Percentiles rank a stretch among this genome's conserved stretches.
Conservation (phyloP, 2,113 vertebrate species). For the Rhynchomys soricoides region DNA sequence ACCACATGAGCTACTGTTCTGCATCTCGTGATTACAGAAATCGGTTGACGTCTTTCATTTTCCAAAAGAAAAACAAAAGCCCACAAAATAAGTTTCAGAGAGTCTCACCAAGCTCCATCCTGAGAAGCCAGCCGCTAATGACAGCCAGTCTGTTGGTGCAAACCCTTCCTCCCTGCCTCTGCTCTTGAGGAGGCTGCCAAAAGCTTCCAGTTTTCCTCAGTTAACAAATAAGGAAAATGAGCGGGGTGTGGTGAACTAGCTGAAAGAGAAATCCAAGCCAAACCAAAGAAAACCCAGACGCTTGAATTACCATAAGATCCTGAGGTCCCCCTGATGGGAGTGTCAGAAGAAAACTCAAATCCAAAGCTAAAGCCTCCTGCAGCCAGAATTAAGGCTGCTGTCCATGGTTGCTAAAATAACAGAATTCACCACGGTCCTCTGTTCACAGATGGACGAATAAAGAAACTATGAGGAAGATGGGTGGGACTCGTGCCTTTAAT, state of each 20-base stretch:
- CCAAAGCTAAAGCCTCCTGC: neutral
- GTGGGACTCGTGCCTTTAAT: neutral
- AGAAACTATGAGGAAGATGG: neutral
- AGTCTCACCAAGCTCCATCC: neutral
- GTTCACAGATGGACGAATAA: neutral
- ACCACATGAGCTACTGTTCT: accelerated
- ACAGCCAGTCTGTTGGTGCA: accelerated
- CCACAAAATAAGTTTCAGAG: neutral
- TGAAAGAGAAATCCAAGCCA: neutral
- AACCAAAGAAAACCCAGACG: neutral
- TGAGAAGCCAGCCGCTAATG: accelerated
- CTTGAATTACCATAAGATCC: neutral
- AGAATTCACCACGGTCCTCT: neutral
- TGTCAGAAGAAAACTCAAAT: neutral
- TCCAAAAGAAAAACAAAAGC: neutral
- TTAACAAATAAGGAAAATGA: neutral
- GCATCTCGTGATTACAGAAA: neutral
- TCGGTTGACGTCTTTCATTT: neutral
- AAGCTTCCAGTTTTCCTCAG: neutral
- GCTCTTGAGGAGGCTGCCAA: no score
- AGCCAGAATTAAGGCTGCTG: neutral
- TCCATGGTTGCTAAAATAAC: neutral
- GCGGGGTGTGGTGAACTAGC: neutral
- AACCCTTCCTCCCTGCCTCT: neutral
- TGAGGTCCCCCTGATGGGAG: neutral